Evolutionary conservation across 1,140 invertebrate species (phyloP).

Genomic region (Eubasilissa regina): DNA sequence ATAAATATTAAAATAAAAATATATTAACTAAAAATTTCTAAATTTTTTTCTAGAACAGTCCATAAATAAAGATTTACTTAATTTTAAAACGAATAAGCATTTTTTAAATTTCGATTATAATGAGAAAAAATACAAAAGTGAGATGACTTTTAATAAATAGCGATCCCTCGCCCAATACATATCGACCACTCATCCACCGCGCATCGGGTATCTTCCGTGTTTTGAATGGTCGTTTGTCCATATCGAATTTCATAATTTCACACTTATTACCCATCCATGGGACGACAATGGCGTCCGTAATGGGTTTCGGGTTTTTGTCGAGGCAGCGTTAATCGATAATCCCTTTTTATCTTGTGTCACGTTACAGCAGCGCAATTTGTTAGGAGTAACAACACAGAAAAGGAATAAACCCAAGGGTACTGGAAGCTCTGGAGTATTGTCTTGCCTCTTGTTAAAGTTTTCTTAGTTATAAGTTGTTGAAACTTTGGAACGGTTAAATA

Average conservation of each 20-base stretch:
- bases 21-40: too few species aligned
- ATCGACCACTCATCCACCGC: not conserved
- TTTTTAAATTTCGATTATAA: too few species aligned
- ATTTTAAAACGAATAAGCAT: too few species aligned
- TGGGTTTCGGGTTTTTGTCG: slow-evolving; percentile 51
- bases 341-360: slow-evolving; percentile 45
- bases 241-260: slow-evolving; percentile 60
- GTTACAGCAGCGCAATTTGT: slow-evolving; percentile 31
- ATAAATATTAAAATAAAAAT: too few species aligned
- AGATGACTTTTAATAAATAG: too few species aligned
- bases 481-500: too few species aligned
- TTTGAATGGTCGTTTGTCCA: slow-evolving; percentile 29
- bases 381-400: not conserved
- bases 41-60: too few species aligned
- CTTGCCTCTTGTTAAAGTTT: too few species aligned
- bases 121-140: too few species aligned
- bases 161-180: not conserved
- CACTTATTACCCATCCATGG: slow-evolving; percentile 54
- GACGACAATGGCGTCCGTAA: slow-evolving; percentile 51
- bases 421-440: too few species aligned
- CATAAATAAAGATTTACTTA: too few species aligned
- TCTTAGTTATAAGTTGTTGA: too few species aligned
- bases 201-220: slow-evolving; percentile 2
- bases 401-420: not conserved
- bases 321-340: slow-evolving; percentile 43